phyloP scores from a whole-genome alignment of 2,888 invertebrate genomes.

The Nomada ruficornis region DNA sequence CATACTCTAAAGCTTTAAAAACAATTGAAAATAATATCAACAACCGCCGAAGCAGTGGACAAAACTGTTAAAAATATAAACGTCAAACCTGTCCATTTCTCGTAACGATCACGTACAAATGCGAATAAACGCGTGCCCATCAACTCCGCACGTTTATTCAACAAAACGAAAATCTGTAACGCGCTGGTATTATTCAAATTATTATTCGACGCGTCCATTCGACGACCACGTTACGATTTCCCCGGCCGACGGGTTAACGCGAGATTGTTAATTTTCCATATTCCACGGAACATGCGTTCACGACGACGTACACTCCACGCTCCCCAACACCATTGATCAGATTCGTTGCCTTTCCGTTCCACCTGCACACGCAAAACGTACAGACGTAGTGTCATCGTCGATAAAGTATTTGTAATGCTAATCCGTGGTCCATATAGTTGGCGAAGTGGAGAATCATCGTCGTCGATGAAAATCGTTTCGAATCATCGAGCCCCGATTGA shows the following conservation, averaged over 20 bases:
- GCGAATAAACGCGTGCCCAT: neutral
- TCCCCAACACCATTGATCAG: slow-evolving; percentile 36
- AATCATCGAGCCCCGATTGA: slow-evolving; percentile 26
- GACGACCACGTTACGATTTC: neutral
- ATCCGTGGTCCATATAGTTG: slow-evolving; percentile 14
- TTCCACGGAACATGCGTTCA: slow-evolving; percentile 28
- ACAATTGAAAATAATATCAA: neutral
- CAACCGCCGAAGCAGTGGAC: neutral
- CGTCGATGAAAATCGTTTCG: slow-evolving; percentile 12
- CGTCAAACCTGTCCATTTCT: slow-evolving; percentile 13
- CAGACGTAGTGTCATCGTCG: slow-evolving; percentile 43
- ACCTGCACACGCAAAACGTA: slow-evolving; percentile 7
- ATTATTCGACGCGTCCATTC: slow-evolving; percentile 14
- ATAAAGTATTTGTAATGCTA: slow-evolving; percentile 58
- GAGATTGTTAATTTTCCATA: slow-evolving; percentile 63
- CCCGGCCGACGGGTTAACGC: slow-evolving; percentile 1
- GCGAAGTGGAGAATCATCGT: neutral
- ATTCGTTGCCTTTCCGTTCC: slow-evolving; percentile 47
- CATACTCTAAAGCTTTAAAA: neutral
- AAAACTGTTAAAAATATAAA: neutral
- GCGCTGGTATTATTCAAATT: slow-evolving; percentile 35
- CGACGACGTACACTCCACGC: slow-evolving; percentile 28
- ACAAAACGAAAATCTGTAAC: slow-evolving; percentile 39
- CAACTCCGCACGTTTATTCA: neutral
- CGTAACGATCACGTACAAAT: slow-evolving; percentile 14